Evolutionary conservation across 2,113 vertebrate genomes (phyloP).

Genomic region (Sinosuthora webbiana): DNA sequence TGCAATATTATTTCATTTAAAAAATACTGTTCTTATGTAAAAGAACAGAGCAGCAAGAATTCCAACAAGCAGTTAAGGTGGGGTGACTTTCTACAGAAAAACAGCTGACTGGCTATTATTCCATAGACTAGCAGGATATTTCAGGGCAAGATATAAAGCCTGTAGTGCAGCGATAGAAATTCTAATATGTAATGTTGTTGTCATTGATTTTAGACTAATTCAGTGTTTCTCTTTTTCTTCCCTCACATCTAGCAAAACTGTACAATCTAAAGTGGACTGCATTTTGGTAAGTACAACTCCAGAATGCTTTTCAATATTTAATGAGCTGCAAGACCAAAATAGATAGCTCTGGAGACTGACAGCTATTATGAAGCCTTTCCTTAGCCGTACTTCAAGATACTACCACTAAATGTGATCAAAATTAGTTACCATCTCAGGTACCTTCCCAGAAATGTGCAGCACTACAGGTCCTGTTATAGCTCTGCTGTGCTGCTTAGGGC

Average conservation of each 20-base stretch:
- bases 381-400: not conserved
- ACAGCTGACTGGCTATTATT: not conserved
- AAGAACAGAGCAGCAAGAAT: not conserved
- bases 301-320: conserved; percentile 50
- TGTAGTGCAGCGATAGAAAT: not conserved
- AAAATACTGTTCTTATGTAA: not conserved
- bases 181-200: not conserved
- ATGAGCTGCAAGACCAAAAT: conserved; percentile 2
- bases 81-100: not conserved
- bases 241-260: conserved; percentile 90
- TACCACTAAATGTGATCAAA: not conserved
- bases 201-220: conserved; percentile 55
- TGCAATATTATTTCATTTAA: not conserved
- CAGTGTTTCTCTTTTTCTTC: conserved; percentile 53
- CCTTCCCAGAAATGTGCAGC: not conserved
- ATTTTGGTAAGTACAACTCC: conserved; percentile 91
- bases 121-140: not conserved
- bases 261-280: conserved; percentile 98
- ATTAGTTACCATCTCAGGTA: not conserved
- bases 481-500: not conserved
- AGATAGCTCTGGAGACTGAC: not conserved
- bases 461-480: not conserved
- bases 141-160: not conserved
- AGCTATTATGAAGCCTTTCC: not conserved
- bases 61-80: not conserved